These are phyloP conservation scores for Macrotus californicus DNA, from an alignment of 2,113 vertebrate species.

Conservation along the genomic window DNA sequence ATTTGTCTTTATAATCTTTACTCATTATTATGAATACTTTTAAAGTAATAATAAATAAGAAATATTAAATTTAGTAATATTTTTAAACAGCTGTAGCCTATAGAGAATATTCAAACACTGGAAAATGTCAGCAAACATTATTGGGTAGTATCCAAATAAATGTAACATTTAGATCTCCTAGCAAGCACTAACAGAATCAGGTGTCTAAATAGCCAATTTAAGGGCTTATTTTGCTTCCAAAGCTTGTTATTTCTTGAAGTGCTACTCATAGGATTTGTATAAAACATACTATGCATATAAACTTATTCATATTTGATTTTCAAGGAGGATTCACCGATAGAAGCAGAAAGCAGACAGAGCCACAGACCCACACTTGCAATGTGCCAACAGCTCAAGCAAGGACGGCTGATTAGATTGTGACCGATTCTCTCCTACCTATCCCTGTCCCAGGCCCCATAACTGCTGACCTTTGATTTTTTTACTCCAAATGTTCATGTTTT, in stretches of 20 bases:
- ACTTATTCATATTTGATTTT: background rate
- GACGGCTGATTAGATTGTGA: background rate
- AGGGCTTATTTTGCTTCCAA: slow-evolving; percentile 43
- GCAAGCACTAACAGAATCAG: slow-evolving; percentile 36
- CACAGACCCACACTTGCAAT: background rate
- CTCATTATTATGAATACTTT: background rate
- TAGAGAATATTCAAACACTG: background rate
- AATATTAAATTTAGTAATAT: slow-evolving; percentile 14
- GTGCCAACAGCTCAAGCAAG: background rate
- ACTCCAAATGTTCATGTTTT: background rate
- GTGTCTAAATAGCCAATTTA: background rate
- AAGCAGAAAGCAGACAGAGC: background rate
- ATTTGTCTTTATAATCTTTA: background rate
- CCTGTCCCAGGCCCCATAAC: background rate
- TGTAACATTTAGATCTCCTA: background rate
- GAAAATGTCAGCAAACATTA: slow-evolving; percentile 39
- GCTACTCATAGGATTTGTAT: background rate
- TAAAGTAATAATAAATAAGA: background rate
- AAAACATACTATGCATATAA: background rate
- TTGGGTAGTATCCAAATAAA: background rate
- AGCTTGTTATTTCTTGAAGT: slow-evolving; percentile 5
- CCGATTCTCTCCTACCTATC: background rate
- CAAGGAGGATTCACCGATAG: background rate
- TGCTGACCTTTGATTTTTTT: background rate
- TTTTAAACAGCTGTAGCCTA: background rate